Evolutionary conservation across 2,888 invertebrate species (phyloP).

Genomic region (Luperina testacea): DNA sequence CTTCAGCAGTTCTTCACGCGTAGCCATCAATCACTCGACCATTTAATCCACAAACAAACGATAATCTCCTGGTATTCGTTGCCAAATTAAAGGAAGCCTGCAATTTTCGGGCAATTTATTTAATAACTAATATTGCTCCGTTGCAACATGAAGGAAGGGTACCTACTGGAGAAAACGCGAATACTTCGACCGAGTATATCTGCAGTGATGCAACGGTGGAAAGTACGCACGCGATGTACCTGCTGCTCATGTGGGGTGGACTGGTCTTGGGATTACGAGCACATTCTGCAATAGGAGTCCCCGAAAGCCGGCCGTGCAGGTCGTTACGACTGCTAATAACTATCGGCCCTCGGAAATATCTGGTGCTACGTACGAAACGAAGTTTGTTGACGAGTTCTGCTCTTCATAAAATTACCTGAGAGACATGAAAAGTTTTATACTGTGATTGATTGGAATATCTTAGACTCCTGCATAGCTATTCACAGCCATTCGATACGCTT

Average conservation of each 20-base stretch:
- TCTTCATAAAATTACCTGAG: background rate
- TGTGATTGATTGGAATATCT: background rate
- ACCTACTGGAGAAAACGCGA: slow-evolving; percentile 42
- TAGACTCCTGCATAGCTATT: background rate
- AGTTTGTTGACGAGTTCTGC: background rate
- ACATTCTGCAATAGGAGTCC: slow-evolving; percentile 6
- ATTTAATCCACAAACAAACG: slow-evolving; percentile 23
- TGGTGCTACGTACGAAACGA: too few species aligned
- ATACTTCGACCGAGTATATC: slow-evolving; percentile 57
- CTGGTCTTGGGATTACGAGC: slow-evolving; percentile 44
- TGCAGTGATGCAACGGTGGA: slow-evolving; percentile 65
- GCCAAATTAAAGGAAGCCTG: slow-evolving; percentile 52
- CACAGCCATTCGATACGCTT: background rate
- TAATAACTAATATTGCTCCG: slow-evolving; percentile 28
- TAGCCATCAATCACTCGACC: slow-evolving; percentile 4
- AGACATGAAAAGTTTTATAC: background rate
- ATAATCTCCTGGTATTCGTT: slow-evolving; percentile 27
- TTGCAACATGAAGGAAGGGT: slow-evolving; percentile 47
- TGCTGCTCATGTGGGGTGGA: slow-evolving; percentile 26
- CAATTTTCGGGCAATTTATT: slow-evolving; percentile 45
- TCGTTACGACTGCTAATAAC: slow-evolving; percentile 2
- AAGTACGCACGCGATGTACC: slow-evolving; percentile 61
- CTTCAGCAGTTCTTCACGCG: slow-evolving; percentile 1
- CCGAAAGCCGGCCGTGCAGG: background rate
- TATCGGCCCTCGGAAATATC: background rate